Conservation (phyloP, 2,113 vertebrate genomes). For the Lipophrys pholis region DNA sequence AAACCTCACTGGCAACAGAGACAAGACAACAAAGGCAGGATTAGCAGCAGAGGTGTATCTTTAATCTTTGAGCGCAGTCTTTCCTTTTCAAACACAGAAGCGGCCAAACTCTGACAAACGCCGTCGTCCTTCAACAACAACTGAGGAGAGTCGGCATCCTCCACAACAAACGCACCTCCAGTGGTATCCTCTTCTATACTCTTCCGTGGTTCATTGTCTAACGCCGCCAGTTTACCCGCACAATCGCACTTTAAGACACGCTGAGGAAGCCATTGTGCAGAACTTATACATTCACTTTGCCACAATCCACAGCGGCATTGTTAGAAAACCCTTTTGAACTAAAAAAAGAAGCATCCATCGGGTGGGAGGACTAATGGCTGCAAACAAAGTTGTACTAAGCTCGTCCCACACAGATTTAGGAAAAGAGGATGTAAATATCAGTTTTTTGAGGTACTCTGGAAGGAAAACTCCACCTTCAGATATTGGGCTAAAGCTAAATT, state of each 20-base stretch:
- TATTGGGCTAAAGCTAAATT: conserved; percentile 32
- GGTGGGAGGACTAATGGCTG: conserved; percentile 46
- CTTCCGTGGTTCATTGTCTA: conserved; percentile 11
- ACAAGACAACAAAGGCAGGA: conserved; percentile 18
- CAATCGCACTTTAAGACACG: conserved; percentile 28
- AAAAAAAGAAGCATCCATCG: conserved; percentile 36
- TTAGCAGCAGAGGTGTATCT: conserved; percentile 20
- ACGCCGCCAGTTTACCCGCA: conserved; percentile 19
- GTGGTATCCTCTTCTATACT: conserved; percentile 41
- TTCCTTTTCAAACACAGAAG: conserved; percentile 34
- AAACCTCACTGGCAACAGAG: conserved; percentile 1
- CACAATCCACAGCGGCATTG: conserved; percentile 37
- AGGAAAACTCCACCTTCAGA: conserved; percentile 31
- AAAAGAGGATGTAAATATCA: conserved; percentile 33
- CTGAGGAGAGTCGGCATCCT: conserved; percentile 20
- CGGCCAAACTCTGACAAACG: conserved; percentile 35
- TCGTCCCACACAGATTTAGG: conserved; percentile 37
- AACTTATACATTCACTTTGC: conserved; percentile 33
- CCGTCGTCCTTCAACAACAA: conserved; percentile 37
- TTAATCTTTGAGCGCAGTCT: conserved; percentile 5
- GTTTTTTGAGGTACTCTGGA: background rate
- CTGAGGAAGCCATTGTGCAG: conserved; percentile 15
- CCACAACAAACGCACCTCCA: conserved; percentile 41
- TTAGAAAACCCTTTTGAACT: conserved; percentile 42
- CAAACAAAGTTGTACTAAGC: conserved; percentile 40